Evolutionary conservation across 2,888 invertebrate species (phyloP).

Genomic region (Diadegma fenestrale): DNA sequence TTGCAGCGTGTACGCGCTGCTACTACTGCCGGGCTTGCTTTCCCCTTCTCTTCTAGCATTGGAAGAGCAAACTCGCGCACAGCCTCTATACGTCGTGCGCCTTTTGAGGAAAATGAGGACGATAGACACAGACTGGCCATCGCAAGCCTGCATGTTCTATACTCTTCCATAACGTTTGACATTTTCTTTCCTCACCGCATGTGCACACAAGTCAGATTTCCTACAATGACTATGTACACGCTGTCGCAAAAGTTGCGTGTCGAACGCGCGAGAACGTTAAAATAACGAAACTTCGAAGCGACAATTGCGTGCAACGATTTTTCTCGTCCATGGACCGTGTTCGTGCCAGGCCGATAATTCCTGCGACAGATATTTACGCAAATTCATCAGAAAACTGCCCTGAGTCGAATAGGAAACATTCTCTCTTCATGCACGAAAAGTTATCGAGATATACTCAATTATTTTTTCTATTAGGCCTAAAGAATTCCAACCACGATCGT

Average conservation of each 20-base stretch:
- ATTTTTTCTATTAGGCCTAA: neutral
- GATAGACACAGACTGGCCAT: constrained; percentile 48
- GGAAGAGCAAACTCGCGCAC: constrained; percentile 19
- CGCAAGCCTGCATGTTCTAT: constrained; percentile 20
- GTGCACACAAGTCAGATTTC: neutral
- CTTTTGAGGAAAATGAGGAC: constrained; percentile 57
- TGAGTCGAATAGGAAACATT: neutral
- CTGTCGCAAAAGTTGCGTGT: neutral
- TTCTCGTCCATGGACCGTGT: neutral
- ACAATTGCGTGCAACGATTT: neutral
- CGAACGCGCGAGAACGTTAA: neutral
- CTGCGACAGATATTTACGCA: neutral
- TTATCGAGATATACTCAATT: neutral
- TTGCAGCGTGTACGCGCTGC: constrained; percentile 66
- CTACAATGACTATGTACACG: neutral
- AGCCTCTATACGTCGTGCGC: constrained; percentile 15
- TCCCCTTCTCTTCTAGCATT: neutral
- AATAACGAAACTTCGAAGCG: neutral
- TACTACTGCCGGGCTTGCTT: constrained; percentile 15
- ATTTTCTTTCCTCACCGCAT: constrained; percentile 1
- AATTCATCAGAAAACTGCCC: neutral
- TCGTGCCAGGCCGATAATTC: neutral
- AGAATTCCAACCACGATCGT: neutral
- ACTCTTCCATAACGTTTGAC: constrained; percentile 33
- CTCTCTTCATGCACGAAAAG: neutral